Percentiles rank a stretch among this genome's conserved stretches.
These are phyloP conservation scores for Anoplolepis gracilipes DNA, from an alignment of 1,140 invertebrate species.

Conservation along the genomic window DNA sequence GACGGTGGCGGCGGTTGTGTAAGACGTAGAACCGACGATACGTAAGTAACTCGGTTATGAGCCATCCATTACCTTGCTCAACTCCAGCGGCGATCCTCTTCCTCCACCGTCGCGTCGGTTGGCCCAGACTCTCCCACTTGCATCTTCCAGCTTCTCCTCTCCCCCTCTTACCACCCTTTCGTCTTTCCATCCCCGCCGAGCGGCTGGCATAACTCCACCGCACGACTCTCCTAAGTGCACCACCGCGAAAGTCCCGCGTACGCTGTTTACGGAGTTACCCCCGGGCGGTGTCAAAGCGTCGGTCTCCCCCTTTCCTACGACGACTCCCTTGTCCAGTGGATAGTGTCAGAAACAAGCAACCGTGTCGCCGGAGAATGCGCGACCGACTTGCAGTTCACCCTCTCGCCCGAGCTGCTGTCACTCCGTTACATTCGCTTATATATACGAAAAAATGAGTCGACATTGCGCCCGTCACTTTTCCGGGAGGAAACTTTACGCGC, in stretches of 20 bases:
- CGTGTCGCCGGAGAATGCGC: conserved; percentile 31
- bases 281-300: conserved; percentile 69
- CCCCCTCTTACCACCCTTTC: conserved; percentile 3
- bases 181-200: not conserved
- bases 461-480: conserved; percentile 27
- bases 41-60: conserved; percentile 75
- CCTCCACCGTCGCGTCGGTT: conserved; percentile 33
- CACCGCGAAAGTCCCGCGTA: conserved; percentile 68
- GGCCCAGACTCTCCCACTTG: conserved; percentile 5
- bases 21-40: conserved; percentile 62
- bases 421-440: conserved; percentile 1
- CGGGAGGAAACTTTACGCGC: conserved; percentile 24
- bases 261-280: conserved; percentile 72
- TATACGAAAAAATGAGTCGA: conserved; percentile 31
- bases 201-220: conserved; percentile 61
- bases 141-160: too few species aligned
- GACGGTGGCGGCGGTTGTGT: conserved; percentile 12
- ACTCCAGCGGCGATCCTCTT: conserved; percentile 68
- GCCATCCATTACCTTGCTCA: conserved; percentile 75
- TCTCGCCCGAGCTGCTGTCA: conserved; percentile 32
- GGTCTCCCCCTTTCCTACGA: conserved; percentile 32
- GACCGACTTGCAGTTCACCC: conserved; percentile 7
- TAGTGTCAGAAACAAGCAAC: conserved; percentile 61
- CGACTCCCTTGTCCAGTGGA: conserved; percentile 48
- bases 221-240: conserved; percentile 69